Evolutionary conservation across 2,888 invertebrate species (phyloP).

Genomic region (Heterodera filipjevi): DNA sequence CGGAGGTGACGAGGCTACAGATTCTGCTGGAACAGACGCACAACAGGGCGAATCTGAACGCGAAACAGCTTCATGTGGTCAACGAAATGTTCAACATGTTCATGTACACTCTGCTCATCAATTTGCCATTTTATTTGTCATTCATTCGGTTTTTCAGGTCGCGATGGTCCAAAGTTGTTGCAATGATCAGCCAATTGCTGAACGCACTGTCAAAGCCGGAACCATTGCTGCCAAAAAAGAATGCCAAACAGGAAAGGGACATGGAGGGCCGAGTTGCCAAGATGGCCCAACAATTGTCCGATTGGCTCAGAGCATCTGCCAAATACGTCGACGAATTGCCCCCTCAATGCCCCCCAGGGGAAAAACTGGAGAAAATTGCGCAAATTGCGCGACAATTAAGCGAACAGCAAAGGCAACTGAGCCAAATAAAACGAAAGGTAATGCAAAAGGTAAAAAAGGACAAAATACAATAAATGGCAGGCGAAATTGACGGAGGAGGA

Average conservation of each 20-base stretch:
- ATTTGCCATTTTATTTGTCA: background rate
- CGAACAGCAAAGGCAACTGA: constrained; percentile 31
- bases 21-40: constrained; percentile 56
- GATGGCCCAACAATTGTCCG: constrained; percentile 33
- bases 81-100: constrained; percentile 61
- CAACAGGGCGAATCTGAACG: constrained; percentile 46
- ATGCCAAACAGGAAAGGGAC: background rate
- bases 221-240: constrained; percentile 14
- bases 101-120: constrained; percentile 45
- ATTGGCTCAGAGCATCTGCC: constrained; percentile 35
- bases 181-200: constrained; percentile 58
- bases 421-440: constrained; percentile 25
- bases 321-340: constrained; percentile 26
- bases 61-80: constrained; percentile 54
- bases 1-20: constrained; percentile 39
- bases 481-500: constrained; percentile 14
- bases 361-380: constrained; percentile 24
- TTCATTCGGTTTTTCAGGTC: constrained; percentile 3
- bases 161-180: constrained; percentile 55
- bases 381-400: constrained; percentile 34
- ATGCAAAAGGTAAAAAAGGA: background rate
- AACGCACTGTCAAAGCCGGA: constrained; percentile 40
- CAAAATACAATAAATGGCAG: constrained; percentile 1
- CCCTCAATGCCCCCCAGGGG: constrained; percentile 15
- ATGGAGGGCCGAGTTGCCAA: constrained; percentile 18